A percentile compares a stretch with the other conserved stretches of the same genome.
phyloP scores from a whole-genome alignment of 2,888 invertebrate genomes.

The Oconnorella tubifera region DNA sequence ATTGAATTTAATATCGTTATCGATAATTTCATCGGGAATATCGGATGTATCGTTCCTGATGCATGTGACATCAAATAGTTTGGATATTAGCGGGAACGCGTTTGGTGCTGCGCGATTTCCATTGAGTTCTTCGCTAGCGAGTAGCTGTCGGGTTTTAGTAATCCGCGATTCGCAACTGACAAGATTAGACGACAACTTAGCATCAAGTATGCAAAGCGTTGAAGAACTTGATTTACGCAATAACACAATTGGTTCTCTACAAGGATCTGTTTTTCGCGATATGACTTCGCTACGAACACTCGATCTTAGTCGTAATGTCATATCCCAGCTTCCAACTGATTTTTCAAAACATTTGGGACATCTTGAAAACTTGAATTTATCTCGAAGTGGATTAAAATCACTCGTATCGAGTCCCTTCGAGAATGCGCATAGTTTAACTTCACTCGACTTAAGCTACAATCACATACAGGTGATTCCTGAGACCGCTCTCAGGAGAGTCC shows the following conservation, averaged over 20 bases:
- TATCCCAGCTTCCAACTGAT: constrained; percentile 21
- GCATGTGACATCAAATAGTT: constrained; percentile 5
- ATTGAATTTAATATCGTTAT: constrained; percentile 14
- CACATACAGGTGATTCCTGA: constrained; percentile 21
- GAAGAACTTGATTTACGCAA: constrained; percentile 20
- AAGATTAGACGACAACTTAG: constrained; percentile 9
- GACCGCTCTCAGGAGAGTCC: constrained; percentile 6
- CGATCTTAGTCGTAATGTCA: constrained; percentile 19
- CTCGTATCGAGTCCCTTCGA: constrained; percentile 11
- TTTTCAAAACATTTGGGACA: constrained; percentile 9
- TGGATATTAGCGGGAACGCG: constrained; percentile 26
- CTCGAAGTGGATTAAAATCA: constrained; percentile 12
- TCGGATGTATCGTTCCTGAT: constrained; percentile 19
- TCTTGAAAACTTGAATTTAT: constrained; percentile 17
- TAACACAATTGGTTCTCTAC: constrained; percentile 16
- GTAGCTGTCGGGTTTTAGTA: constrained; percentile 10
- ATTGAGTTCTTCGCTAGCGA: constrained; percentile 9
- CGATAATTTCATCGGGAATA: constrained; percentile 11
- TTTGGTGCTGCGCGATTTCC: constrained; percentile 14
- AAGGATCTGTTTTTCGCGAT: constrained; percentile 17
- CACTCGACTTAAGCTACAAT: constrained; percentile 25
- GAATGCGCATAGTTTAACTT: constrained; percentile 9
- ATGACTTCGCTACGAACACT: constrained; percentile 16
- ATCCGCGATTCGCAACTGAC: constrained; percentile 12
- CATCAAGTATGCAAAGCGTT: constrained; percentile 11